A percentile compares a stretch with the other conserved stretches of the same genome.
These are phyloP conservation scores for Colletes gigas DNA, from an alignment of 1,140 invertebrate species.

Conservation along the genomic window DNA sequence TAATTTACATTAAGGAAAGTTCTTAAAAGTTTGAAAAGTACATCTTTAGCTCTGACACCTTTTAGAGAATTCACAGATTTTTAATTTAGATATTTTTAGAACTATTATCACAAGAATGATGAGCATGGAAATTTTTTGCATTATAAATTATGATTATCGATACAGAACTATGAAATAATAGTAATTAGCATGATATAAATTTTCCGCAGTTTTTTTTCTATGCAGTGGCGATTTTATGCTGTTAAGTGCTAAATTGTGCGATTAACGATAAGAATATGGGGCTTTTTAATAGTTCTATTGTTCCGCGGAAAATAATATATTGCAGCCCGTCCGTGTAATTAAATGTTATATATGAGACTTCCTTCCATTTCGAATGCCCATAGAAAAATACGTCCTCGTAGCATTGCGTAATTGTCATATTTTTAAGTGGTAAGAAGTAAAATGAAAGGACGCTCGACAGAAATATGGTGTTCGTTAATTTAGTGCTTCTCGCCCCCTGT, in stretches of 20 bases:
- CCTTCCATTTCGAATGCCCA: neutral
- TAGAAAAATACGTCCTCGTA: neutral
- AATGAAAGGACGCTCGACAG: conserved; percentile 55
- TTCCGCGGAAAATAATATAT: neutral
- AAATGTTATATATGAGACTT: neutral
- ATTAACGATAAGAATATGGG: neutral
- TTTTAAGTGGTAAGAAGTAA: conserved; percentile 18
- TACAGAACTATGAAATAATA: too few species aligned
- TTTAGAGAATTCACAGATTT: too few species aligned
- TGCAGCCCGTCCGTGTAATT: neutral
- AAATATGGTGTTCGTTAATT: conserved; percentile 69
- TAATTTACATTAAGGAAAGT: too few species aligned
- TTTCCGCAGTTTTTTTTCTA: neutral
- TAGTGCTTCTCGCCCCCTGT: conserved; percentile 43
- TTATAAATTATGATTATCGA: too few species aligned
- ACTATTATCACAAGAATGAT: too few species aligned
- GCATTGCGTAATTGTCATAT: conserved; percentile 43
- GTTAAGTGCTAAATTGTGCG: neutral
- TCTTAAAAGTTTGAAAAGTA: too few species aligned
- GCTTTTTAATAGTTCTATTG: neutral
- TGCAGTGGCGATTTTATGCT: neutral
- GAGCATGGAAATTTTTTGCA: too few species aligned
- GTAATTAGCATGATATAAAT: neutral
- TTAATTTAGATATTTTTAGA: neutral
- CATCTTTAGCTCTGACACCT: too few species aligned